Conservation (phyloP, 92 coral and sea anemone species). For the Porites divaricata region DNA sequence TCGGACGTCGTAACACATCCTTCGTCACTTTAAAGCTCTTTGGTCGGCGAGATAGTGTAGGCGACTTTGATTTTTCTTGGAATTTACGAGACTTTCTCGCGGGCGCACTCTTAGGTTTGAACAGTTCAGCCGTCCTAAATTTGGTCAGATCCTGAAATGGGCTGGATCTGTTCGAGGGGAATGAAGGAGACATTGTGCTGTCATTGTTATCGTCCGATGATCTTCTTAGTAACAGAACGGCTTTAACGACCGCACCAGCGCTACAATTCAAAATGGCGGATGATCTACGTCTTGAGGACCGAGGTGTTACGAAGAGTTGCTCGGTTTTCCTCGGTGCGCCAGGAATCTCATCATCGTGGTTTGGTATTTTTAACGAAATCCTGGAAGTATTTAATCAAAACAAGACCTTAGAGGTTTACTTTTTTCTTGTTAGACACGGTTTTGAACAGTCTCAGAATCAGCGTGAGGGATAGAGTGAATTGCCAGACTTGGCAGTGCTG, state of each 20-base stretch:
- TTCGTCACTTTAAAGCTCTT: not conserved
- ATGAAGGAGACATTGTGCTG: not conserved
- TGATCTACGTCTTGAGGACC: constrained; percentile 78
- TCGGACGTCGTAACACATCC: not conserved
- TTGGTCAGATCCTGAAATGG: not conserved
- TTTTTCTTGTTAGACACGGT: too few species aligned
- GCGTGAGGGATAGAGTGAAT: too few species aligned
- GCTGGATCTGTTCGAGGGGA: not conserved
- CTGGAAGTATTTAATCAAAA: not conserved
- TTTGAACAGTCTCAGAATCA: too few species aligned
- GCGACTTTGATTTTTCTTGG: not conserved
- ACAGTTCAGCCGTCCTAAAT: not conserved
- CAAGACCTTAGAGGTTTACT: not conserved
- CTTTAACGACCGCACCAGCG: constrained; percentile 88
- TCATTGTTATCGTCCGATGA: constrained; percentile 1
- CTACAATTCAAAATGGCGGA: constrained; percentile 78
- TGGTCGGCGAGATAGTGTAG: not conserved
- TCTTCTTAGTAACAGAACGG: constrained; percentile 75
- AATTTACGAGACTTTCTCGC: constrained; percentile 8
- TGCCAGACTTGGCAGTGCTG: too few species aligned
- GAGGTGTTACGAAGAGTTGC: constrained; percentile 76
- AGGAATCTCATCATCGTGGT: constrained; percentile 59
- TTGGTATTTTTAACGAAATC: constrained; percentile 12
- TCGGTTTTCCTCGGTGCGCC: constrained; percentile 74
- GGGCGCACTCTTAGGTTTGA: constrained; percentile 55